phyloP scores from a whole-genome alignment of 2,797 vertebrate species.

The Smutsia temminckii region DNA sequence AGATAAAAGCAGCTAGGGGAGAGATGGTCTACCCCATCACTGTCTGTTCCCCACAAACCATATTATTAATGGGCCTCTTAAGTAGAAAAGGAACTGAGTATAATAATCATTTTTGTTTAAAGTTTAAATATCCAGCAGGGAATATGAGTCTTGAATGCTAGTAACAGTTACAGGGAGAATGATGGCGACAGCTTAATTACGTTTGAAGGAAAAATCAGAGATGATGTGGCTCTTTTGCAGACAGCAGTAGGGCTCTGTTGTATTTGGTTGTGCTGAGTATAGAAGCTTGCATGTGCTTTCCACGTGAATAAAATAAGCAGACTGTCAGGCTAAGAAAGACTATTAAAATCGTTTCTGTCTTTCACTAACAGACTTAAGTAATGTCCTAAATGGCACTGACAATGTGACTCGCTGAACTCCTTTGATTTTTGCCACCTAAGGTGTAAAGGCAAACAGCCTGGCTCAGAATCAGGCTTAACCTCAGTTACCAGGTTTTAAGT shows the following conservation, averaged over 20 bases:
- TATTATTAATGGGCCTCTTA: neutral
- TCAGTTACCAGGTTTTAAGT: neutral
- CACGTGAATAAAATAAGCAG: neutral
- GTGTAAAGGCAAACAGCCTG: neutral
- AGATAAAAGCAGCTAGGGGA: neutral
- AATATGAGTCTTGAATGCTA: neutral
- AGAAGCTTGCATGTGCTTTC: neutral
- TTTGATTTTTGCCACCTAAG: neutral
- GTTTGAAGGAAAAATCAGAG: neutral
- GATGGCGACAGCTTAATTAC: neutral
- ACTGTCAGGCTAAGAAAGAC: neutral
- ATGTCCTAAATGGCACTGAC: neutral
- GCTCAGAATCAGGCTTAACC: neutral
- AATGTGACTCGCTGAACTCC: neutral
- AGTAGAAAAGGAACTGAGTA: neutral
- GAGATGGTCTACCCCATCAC: neutral
- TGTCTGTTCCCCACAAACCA: neutral
- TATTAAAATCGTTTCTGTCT: neutral
- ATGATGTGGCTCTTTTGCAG: neutral
- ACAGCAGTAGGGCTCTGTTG: neutral
- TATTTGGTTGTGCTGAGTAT: neutral
- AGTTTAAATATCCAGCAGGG: neutral
- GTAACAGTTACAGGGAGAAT: neutral
- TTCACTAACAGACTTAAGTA: neutral
- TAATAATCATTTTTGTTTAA: constrained; percentile 49